Percentiles rank a stretch among this genome's conserved stretches.
phyloP scores from a whole-genome alignment of 2,797 vertebrate species.

The Poeciliopsis turneri region DNA sequence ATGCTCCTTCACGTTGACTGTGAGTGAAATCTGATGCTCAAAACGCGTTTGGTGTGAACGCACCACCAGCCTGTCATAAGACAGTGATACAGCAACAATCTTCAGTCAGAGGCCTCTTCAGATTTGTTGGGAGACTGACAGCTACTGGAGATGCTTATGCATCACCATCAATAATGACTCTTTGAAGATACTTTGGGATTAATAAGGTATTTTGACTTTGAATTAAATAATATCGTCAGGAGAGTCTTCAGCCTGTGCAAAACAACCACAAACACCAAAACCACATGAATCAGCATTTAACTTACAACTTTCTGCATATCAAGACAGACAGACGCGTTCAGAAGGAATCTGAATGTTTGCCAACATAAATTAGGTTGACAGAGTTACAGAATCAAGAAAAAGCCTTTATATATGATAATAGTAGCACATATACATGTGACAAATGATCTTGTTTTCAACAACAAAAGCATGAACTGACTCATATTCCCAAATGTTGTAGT shows the following conservation, averaged over 20 bases:
- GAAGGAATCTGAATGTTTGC: slow-evolving; percentile 1
- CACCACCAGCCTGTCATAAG: neutral
- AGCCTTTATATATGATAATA: slow-evolving; percentile 16
- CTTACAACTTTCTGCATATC: neutral
- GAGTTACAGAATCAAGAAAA: slow-evolving; percentile 25
- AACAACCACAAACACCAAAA: neutral
- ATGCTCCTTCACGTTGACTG: too few species aligned
- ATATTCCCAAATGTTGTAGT: slow-evolving; percentile 28
- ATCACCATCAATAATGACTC: neutral
- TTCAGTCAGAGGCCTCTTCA: neutral
- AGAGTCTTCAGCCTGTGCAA: neutral
- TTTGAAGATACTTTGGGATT: neutral
- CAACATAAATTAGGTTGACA: slow-evolving; percentile 28
- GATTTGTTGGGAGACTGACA: neutral
- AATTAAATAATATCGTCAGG: neutral
- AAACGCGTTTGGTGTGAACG: too few species aligned
- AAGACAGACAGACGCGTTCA: neutral
- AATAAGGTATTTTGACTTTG: neutral
- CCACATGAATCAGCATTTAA: neutral
- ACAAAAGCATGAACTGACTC: slow-evolving; percentile 17
- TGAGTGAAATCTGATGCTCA: too few species aligned
- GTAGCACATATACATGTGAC: slow-evolving; percentile 13
- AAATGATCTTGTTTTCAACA: slow-evolving; percentile 42
- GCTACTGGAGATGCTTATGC: neutral
- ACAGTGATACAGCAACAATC: neutral